Evolutionary conservation across 2,113 vertebrate species (phyloP), one percentile per base, ranked within the genome.

Genomic region (Ammodytes dubius): DNA sequence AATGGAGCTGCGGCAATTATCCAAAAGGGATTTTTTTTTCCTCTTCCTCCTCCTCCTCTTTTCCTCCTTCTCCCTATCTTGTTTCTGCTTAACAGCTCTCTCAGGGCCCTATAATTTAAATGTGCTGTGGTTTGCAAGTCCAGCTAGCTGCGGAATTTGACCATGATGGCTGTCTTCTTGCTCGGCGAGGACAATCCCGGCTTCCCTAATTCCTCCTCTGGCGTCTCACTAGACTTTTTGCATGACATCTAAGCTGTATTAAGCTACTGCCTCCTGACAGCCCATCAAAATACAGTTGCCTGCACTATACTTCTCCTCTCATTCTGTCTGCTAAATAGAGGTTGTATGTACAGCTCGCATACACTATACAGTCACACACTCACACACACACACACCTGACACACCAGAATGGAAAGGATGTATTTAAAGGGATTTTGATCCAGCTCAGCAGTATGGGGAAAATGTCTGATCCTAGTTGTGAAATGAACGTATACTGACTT

Each of bases 51-150:
- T 67, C 67, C 69, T 17, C 46, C 56, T 72, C 53, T 19, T 57
- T 64, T 69, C 52, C n/a, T 68, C 47, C 37, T 60, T 66, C 68
- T 58, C 61, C 60, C 76, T 74, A 85, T 84, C 84, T 60, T 78
- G 76, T 84, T 90, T 90, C 90, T 79, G 87, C 73, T 79, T 89
- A 91, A 82, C 91, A 86, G 82, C 88, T 81, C 85, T 92, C 83
- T 60, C 59, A 71, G 70, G 87, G 80, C 60, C 78, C 91, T 90
- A 70, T 92, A 87, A 94, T 94, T 95, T 91, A 88, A 94, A 94
- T 84, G 70, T 89, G 85, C 88, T 90, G 86, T 50, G 89, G 88
- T 92, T 91, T 92, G 87, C 86, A 88, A 83, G 89, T 91, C 87
- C 81, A 0, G 65, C 84, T 53, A 60, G 82, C 86, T 74, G 72